Evolutionary conservation across 2,113 vertebrate genomes (phyloP).

Genomic region (Rhineura floridana): DNA sequence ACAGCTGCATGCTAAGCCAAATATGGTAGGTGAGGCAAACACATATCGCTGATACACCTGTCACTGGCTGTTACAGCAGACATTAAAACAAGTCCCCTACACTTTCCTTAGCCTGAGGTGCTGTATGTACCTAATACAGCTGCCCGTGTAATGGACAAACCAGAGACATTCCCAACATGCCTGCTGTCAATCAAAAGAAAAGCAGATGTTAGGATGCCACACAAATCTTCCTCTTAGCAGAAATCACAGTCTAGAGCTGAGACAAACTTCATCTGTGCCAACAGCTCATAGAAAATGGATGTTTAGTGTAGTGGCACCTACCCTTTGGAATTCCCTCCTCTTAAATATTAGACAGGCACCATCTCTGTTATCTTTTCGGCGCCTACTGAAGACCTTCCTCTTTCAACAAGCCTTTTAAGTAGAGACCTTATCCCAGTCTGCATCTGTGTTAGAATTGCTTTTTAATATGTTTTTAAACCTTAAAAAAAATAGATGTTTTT

Average conservation of each 20-base stretch:
- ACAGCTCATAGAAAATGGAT: too few species aligned
- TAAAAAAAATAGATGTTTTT: too few species aligned
- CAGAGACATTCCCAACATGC: neutral
- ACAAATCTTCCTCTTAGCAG: neutral
- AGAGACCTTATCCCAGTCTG: too few species aligned
- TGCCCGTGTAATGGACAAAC: neutral
- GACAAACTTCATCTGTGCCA: neutral
- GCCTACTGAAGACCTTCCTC: too few species aligned
- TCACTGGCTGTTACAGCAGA: neutral
- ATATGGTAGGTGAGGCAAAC: neutral
- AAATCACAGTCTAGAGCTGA: neutral
- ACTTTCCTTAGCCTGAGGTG: slow-evolving; percentile 17
- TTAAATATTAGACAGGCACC: too few species aligned
- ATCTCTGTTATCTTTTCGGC: too few species aligned
- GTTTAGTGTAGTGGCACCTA: too few species aligned
- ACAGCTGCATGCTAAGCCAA: neutral
- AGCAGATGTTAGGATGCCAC: neutral
- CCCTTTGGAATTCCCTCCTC: too few species aligned
- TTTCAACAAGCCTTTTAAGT: too few species aligned
- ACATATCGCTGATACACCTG: neutral
- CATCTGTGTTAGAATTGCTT: too few species aligned
- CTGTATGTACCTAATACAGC: neutral
- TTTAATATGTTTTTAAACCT: too few species aligned
- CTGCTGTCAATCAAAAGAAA: neutral
- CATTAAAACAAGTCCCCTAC: neutral